phyloP scores from a whole-genome alignment of 2,888 invertebrate species.

The Yponomeuta cagnagella region DNA sequence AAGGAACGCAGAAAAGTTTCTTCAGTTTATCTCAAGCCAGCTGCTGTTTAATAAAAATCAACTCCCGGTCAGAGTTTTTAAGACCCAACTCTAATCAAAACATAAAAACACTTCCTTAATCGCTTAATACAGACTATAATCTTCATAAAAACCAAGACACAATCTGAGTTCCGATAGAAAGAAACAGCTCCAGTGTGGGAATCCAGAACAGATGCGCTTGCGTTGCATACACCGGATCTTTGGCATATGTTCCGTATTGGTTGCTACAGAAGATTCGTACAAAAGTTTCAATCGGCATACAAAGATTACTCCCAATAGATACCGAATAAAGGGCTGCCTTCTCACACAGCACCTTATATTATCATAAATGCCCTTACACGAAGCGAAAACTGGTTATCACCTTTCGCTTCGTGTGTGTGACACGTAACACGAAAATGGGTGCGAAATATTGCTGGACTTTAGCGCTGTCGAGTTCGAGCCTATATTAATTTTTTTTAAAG shows the following conservation, averaged over 20 bases:
- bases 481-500: too few relatives aligned
- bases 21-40: background rate
- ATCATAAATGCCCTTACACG: too few relatives aligned
- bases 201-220: slow-evolving; percentile 52
- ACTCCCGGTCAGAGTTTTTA: background rate
- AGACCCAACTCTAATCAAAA: background rate
- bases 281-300: background rate
- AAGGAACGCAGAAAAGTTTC: background rate
- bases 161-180: slow-evolving; percentile 17
- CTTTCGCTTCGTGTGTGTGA: too few relatives aligned
- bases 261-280: background rate
- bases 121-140: slow-evolving; percentile 1
- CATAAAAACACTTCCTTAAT: background rate
- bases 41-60: background rate
- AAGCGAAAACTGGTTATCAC: too few relatives aligned
- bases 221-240: slow-evolving; percentile 41
- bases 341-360: too few relatives aligned
- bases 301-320: too few relatives aligned
- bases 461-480: too few relatives aligned
- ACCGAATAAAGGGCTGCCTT: too few relatives aligned
- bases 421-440: too few relatives aligned
- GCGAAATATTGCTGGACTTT: too few relatives aligned
- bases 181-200: slow-evolving; percentile 45
- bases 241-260: slow-evolving; percentile 37
- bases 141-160: background rate